Evolutionary conservation across 2,888 invertebrate species (phyloP).

Genomic region (Ophraella communa): DNA sequence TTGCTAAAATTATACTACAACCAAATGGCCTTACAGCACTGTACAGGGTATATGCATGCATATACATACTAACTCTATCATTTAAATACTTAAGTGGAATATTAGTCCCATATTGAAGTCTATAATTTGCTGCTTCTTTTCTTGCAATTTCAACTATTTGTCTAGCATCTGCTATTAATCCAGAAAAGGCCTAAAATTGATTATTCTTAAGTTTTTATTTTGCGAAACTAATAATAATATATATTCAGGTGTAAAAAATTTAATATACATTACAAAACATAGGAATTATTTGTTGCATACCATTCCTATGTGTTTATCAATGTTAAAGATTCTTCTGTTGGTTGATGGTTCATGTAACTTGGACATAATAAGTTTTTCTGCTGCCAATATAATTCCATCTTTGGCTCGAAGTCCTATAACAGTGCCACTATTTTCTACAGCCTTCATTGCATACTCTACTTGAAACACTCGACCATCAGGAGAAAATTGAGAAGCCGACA

Average conservation of each 20-base stretch:
- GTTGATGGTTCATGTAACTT: conserved; percentile 92
- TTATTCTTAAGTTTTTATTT: too few species aligned
- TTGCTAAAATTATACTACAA: conserved; percentile 86
- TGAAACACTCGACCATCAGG: conserved; percentile 99
- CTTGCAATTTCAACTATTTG: conserved; percentile 92
- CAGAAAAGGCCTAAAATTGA: conserved; percentile 81
- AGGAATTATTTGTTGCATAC: conserved; percentile 59
- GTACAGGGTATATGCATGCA: conserved; percentile 98
- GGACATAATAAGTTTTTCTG: conserved; percentile 95
- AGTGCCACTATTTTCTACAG: conserved; percentile 90
- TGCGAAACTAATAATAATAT: neutral
- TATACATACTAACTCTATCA: conserved; percentile 92
- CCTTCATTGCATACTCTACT: conserved; percentile 99
- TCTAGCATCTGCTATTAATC: conserved; percentile 92
- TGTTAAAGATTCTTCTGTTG: conserved; percentile 88
- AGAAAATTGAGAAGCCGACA: conserved; percentile 99
- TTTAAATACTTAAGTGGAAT: conserved; percentile 91
- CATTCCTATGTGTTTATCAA: conserved; percentile 95
- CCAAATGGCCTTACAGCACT: conserved; percentile 98
- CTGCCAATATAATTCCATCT: conserved; percentile 96
- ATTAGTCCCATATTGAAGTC: conserved; percentile 84
- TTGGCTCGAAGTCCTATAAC: conserved; percentile 94
- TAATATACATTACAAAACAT: neutral
- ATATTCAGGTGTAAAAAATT: neutral
- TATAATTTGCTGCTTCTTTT: conserved; percentile 93